Evolutionary conservation across 2,888 invertebrate species (phyloP), one percentile per base, ranked within the genome.

Genomic region (Drosophila percnosoma): DNA sequence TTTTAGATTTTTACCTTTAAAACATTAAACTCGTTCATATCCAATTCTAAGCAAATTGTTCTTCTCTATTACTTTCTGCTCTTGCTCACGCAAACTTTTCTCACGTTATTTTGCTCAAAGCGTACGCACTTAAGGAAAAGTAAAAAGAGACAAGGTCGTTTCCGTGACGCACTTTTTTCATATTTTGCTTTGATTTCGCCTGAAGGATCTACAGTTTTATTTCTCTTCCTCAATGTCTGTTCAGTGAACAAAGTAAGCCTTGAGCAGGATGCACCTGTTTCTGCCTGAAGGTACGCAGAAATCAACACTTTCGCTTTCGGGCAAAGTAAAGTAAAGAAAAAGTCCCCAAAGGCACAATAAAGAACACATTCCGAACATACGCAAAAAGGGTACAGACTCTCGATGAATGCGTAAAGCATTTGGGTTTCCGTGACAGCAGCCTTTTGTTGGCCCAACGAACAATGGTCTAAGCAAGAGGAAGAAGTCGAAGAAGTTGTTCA

Each of bases 291-390:
- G 71, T 78, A 78, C 73, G 72, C 74, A 78, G 83, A 86, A 90
- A 90, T 90, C 87, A 89, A 82, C 87, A 87, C 87, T 87, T 90
- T 90, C 89, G 89, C 76, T 87, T 83, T 78, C 62, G n/a, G 38
- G n/a, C 55, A n/a, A 29, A 66, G 48, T 53, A 58, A 27, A 68
- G 33, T 18, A 52, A 51, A 36, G 40, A 55, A 73, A 65, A 54
- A 45, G 5, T 40, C n/a, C 55, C 38, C 27, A n/a, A 58, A 60
- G 42, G 52, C 42, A 52, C 31, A 73, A 73, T 57, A 73, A 74
- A 67, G 27, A 24, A 24, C 18, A 21, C 38, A 15, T 29, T 18
- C n/a, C 2, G 2, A 24, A 21, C 0, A 27, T 45, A 45, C 45
- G 13, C 45, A 15, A 75, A 65, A 66, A 66, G 64, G 60, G 51